These are phyloP conservation scores for Boulengeromyrus knoepffleri DNA, from an alignment of 2,113 vertebrate species.

Conservation along the genomic window DNA sequence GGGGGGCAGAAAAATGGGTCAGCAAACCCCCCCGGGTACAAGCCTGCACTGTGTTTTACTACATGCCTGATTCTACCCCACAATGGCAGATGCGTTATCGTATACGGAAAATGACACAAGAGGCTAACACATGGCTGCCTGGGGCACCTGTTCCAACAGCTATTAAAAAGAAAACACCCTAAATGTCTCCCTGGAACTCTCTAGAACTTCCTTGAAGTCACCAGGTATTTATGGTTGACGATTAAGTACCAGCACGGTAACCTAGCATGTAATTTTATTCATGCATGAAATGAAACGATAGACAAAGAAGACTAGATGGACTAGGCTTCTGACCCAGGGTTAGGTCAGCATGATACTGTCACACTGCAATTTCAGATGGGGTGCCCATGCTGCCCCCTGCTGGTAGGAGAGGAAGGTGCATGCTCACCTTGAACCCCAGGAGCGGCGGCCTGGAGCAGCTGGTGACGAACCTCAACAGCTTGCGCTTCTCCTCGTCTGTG, in stretches of 20 bases:
- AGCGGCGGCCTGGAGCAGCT: slow-evolving; percentile 95
- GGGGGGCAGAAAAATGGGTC: background rate
- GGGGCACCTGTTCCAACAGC: background rate
- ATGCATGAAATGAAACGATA: background rate
- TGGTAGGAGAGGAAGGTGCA: background rate
- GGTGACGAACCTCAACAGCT: slow-evolving; percentile 91
- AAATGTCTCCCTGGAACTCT: background rate
- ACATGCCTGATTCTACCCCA: background rate
- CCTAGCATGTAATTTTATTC: background rate
- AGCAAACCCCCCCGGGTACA: background rate
- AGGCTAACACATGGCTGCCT: background rate
- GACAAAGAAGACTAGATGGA: background rate
- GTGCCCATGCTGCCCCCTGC: background rate
- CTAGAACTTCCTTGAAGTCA: background rate
- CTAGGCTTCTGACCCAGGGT: background rate
- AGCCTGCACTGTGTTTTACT: background rate
- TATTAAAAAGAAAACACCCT: background rate
- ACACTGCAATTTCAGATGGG: background rate
- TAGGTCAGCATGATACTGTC: background rate
- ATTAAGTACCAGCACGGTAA: background rate
- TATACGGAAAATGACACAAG: background rate
- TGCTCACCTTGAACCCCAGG: slow-evolving; percentile 87
- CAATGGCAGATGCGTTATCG: background rate
- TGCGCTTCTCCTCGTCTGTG: slow-evolving; percentile 92
- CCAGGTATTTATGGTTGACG: background rate